Percentiles rank a stretch among this genome's conserved stretches.
Conservation (phyloP, 2,797 vertebrate genomes). For the Rousettus madagascariensis region DNA sequence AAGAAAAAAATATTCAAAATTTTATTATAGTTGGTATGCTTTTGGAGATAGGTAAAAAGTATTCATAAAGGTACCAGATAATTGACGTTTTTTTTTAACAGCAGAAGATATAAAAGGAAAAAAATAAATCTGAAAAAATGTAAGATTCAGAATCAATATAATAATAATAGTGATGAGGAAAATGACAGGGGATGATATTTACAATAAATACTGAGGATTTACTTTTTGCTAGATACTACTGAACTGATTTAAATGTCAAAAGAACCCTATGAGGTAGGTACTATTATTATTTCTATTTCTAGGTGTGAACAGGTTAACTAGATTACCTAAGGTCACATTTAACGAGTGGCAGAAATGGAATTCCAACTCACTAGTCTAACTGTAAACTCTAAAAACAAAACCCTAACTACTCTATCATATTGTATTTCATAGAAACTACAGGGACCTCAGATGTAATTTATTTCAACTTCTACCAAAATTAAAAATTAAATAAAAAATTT, state of each 20-base stretch:
- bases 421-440: conserved; percentile 10
- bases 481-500: not conserved
- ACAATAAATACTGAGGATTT: not conserved
- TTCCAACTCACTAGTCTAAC: not conserved
- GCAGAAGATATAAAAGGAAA: not conserved
- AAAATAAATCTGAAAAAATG: not conserved
- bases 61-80: not conserved
- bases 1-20: not conserved
- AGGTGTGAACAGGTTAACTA: not conserved
- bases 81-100: not conserved
- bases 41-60: not conserved
- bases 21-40: not conserved
- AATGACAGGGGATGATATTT: not conserved
- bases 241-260: not conserved
- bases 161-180: not conserved
- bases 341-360: not conserved
- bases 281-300: not conserved
- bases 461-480: not conserved
- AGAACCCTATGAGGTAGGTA: not conserved
- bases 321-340: not conserved
- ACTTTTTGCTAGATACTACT: not conserved
- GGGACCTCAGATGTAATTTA: not conserved
- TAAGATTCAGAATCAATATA: not conserved
- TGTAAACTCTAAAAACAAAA: conserved; percentile 5
- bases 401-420: not conserved